Evolutionary conservation across 2,113 vertebrate species (phyloP).

Genomic region (Zosterops japonicus): DNA sequence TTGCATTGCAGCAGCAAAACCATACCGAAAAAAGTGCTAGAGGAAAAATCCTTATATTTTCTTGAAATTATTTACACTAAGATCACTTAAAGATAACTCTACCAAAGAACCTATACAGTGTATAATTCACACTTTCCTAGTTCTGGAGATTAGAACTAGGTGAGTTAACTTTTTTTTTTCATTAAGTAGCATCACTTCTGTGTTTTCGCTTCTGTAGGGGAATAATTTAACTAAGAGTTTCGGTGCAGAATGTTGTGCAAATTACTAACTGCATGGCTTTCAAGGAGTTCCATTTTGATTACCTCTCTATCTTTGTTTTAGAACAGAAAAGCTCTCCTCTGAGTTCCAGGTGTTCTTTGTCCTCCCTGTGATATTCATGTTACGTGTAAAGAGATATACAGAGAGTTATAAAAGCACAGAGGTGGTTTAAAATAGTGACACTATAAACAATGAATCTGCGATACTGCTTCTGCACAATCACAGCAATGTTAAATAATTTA

Average conservation of each 20-base stretch:
- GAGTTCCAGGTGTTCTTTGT: neutral
- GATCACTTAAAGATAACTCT: neutral
- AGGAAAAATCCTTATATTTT: neutral
- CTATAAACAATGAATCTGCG: neutral
- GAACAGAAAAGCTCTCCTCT: neutral
- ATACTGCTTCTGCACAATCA: neutral
- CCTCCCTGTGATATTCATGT: neutral
- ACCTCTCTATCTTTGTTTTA: neutral
- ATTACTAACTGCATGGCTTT: rapidly evolving
- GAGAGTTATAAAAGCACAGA: neutral
- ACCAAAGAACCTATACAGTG: neutral
- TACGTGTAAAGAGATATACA: neutral
- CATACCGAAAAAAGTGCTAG: neutral
- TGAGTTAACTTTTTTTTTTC: neutral
- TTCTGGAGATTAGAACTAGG: neutral
- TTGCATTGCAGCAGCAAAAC: neutral
- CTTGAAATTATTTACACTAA: neutral
- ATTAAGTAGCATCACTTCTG: neutral
- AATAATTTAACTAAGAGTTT: neutral
- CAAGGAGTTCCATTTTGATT: neutral
- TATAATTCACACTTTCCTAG: neutral
- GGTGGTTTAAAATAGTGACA: neutral
- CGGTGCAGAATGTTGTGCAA: neutral
- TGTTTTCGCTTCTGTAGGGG: neutral
- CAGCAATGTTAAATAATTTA: neutral